Base-by-base conservation (phyloP, 2,888 invertebrate species). In the Apotomis capreana region DNA sequence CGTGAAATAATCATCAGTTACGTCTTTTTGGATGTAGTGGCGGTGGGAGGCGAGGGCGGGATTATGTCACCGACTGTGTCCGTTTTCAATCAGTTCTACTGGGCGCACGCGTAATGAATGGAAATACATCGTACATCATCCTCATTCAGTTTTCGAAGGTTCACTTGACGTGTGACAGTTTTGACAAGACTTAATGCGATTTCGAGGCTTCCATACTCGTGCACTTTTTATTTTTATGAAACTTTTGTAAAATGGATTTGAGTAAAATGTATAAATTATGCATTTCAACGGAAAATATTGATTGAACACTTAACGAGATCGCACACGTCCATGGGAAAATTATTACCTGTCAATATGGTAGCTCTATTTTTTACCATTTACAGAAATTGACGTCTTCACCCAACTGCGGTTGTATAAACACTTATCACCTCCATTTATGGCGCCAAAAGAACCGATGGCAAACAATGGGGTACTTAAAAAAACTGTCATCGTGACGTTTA, bases 401-500 rank as follows among this genome's bases (percentile, higher is more conserved):
- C 69, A 71, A 72, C 74, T 73, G 71, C 76, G 74, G 78, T 80
- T 76, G 68, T 75, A 79, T 80, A 79, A 79, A 83, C 79, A 81
- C 77, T 77, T 78, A 76, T 74, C 78, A 76, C 74, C 73, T 76
- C 76, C 76, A 76, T 83, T 77, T 79, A 78, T 68, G 78, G 79
- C 75, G 68, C 79, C 79, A 79, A 78, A 81, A 79, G 75, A 72
- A 76, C 83, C 79, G 79, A 78, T 76, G 75, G 72, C 74, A 81
- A 78, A 78, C 74, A 76, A 76, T 70, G 72, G 70, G 62, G 55
- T 72, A 64, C 73, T 71, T 70, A 75, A 76, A 78, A 77, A 72
- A 64, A 78, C 79, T 82, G 81, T 85, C 82, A 81, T 77, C 77
- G 74, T 84, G 83, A 83, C 83, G 81, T 84, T 83, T 84, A 78